Evolutionary conservation across 2,888 invertebrate genomes (phyloP), one percentile per base, ranked within the genome.

Genomic region (Leptinotarsa rubiginosa): DNA sequence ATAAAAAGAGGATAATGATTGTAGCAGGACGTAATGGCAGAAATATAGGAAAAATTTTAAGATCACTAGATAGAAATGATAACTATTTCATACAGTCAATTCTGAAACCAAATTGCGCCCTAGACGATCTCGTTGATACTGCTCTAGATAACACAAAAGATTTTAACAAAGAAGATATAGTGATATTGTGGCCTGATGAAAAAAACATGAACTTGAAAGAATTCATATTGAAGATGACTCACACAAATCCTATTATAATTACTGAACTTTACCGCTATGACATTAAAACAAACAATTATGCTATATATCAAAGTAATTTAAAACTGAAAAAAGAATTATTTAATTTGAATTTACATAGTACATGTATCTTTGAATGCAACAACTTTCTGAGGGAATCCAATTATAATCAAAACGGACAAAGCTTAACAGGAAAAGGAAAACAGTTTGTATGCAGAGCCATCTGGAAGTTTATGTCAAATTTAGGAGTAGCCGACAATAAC

Each of bases 201-300:
- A 41, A 54, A 20, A 31, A 52, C 59, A 41, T 47, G 15, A 49
- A 65, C 25, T 52, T 54, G 31, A 22, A 64, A 72, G 72, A 65
- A 70, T 68, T 67, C 70, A 65, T 75, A 67, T 3, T 52, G 25
- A 67, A 67, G 50, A 67, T 67, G 52, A 25, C 66, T 4, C 49
- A 66, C 16, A 66, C 66, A 18, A 49, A 49, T 15, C 49, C 20
- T 13, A 66, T 66, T 49, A 66, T 66, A 18, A 66, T 66, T 15
- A 66, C 66, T 13, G 20, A 66, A 66, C 66, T 49, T 49, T 49
- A 49, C 49, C 66, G 49, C 47, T 66, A 66, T 22, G 66, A 66
- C 66, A 49, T 49, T 47, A 18, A 16, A 49, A 22, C 10, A 18
- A 66, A 20, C 49, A 66, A 49, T 66, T 47, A 66, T 20, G 15